phyloP scores from a whole-genome alignment of 2,113 vertebrate genomes.

The Oreochromis spilurus region DNA sequence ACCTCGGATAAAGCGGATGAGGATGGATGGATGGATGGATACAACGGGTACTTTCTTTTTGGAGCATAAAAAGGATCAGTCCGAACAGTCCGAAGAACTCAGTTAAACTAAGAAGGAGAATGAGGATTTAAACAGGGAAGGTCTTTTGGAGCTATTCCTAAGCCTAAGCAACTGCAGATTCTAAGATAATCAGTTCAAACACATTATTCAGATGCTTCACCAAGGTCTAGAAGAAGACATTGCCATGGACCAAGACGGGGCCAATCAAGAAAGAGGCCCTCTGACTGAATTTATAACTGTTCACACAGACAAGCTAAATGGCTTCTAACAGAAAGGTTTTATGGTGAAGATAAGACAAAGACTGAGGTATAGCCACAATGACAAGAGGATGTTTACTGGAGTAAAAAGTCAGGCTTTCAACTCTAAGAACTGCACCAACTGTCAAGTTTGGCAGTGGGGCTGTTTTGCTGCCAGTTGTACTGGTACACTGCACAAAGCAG shows the following conservation, averaged over 20 bases:
- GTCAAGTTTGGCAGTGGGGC: too few species aligned
- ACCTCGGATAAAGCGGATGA: too few species aligned
- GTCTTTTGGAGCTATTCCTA: neutral
- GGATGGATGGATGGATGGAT: too few species aligned
- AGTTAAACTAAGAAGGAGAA: neutral
- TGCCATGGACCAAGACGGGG: neutral
- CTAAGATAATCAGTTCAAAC: neutral
- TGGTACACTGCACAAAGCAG: too few species aligned
- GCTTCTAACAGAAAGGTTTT: too few species aligned
- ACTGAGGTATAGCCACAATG: too few species aligned
- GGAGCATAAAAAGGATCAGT: neutral
- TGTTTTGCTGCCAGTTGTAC: too few species aligned
- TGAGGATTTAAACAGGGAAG: neutral
- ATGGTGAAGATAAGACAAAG: too few species aligned
- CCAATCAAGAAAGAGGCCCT: neutral
- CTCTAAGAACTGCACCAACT: too few species aligned
- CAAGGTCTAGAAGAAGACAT: neutral
- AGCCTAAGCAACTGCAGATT: neutral
- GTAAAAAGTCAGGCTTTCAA: too few species aligned
- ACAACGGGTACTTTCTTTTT: neutral
- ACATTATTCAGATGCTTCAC: neutral
- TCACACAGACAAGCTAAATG: neutral
- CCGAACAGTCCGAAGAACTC: neutral
- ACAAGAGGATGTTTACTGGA: too few species aligned
- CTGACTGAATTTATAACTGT: neutral